phyloP scores from a whole-genome alignment of 2,113 vertebrate species.

The Syngnathus typhle region DNA sequence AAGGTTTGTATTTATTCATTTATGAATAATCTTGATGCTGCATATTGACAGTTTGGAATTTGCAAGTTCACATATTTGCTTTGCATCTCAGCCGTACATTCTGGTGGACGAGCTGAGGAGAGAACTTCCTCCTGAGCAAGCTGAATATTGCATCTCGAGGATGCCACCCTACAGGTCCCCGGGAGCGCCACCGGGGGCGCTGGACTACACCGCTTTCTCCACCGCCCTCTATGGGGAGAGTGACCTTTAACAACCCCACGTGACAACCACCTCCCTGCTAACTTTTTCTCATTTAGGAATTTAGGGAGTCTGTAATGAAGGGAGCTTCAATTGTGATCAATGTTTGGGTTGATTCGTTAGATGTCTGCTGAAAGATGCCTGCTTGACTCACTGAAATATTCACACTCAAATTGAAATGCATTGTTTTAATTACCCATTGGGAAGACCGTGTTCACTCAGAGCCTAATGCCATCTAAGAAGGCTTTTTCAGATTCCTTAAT shows the following conservation, averaged over 20 bases:
- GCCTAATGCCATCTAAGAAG: background rate
- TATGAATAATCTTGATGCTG: no score
- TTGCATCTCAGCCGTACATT: constrained; percentile 78
- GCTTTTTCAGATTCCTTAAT: constrained; percentile 10
- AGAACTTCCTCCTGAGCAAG: constrained; percentile 87
- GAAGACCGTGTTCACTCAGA: constrained; percentile 10
- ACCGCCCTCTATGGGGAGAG: constrained; percentile 93
- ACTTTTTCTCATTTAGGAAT: constrained; percentile 19
- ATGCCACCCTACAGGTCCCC: constrained; percentile 80
- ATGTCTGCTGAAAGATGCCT: background rate
- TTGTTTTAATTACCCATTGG: constrained; percentile 18
- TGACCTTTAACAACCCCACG: constrained; percentile 79
- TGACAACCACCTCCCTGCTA: constrained; percentile 13
- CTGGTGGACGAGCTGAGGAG: constrained; percentile 83
- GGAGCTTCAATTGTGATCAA: constrained; percentile 23
- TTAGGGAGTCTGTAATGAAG: constrained; percentile 28
- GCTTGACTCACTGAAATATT: background rate
- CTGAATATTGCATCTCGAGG: constrained; percentile 86
- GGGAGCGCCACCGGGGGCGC: constrained; percentile 72
- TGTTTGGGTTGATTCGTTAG: constrained; percentile 22
- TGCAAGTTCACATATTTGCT: background rate
- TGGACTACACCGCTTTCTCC: constrained; percentile 93
- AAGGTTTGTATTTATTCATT: constrained; percentile 71
- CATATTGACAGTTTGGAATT: no score
- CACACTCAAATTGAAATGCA: background rate